Conservation (phyloP, 2,888 invertebrate genomes). For the Brassicogethes aeneus region DNA sequence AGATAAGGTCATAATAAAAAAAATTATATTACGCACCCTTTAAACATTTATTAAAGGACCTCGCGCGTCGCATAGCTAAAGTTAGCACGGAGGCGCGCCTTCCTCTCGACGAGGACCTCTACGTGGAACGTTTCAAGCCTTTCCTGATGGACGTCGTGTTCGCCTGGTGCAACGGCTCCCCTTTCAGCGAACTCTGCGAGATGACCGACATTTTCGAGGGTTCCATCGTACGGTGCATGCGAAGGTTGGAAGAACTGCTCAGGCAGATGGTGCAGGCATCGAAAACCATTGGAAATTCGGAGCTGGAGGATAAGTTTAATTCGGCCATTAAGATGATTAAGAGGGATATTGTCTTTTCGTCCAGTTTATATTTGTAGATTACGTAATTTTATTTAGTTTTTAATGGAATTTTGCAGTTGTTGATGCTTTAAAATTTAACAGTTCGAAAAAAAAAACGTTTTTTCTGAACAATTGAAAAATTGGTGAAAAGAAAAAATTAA, state of each 20-base stretch:
- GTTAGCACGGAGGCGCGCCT: constrained; percentile 78
- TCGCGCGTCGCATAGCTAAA: constrained; percentile 86
- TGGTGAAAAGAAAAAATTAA: too few relatives aligned
- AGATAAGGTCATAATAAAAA: too few relatives aligned
- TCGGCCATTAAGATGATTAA: constrained; percentile 87
- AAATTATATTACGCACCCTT: too few relatives aligned
- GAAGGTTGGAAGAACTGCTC: constrained; percentile 90
- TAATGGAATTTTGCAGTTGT: too few relatives aligned
- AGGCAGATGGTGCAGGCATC: constrained; percentile 93
- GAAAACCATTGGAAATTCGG: constrained; percentile 93
- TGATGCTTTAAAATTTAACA: too few relatives aligned
- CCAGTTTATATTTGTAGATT: constrained; percentile 82
- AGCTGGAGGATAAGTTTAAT: constrained; percentile 91
- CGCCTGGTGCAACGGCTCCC: constrained; percentile 90
- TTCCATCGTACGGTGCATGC: constrained; percentile 84
- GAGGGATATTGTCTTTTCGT: constrained; percentile 99
- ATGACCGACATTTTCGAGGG: constrained; percentile 97
- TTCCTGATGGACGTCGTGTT: constrained; percentile 96
- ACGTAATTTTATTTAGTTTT: too few relatives aligned
- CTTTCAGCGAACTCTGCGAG: constrained; percentile 86
- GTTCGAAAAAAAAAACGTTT: too few relatives aligned
- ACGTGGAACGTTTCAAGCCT: constrained; percentile 88
- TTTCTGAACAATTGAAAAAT: too few relatives aligned
- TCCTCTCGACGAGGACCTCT: constrained; percentile 80
- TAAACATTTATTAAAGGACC: constrained; percentile 65